Conservation (phyloP, 2,888 invertebrate species). For the Ryuthela nishihirai region DNA sequence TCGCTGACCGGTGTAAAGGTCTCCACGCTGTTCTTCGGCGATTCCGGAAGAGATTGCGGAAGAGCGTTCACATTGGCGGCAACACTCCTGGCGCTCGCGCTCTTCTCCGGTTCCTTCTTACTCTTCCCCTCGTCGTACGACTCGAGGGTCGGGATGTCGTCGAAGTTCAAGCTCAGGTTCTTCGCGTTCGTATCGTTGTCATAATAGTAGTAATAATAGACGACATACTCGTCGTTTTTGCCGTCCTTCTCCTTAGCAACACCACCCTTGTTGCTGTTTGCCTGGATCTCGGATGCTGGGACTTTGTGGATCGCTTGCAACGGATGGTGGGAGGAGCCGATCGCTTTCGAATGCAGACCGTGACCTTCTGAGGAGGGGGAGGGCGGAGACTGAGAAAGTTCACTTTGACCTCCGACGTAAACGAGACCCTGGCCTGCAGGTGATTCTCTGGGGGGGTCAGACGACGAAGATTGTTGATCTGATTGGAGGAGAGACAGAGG, state of each 20-base stretch:
- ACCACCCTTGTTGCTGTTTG: constrained; percentile 5
- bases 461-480: neutral
- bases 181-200: constrained; percentile 24
- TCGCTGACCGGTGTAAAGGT: neutral
- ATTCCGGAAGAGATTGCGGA: neutral
- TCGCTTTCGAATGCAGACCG: constrained; percentile 3
- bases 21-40: too few species aligned
- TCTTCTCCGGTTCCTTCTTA: constrained; percentile 12
- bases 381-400: neutral
- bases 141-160: constrained; percentile 35
- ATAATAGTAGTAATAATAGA: constrained; percentile 39
- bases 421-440: neutral
- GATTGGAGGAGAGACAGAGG: constrained; percentile 4
- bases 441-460: neutral
- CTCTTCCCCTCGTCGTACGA: constrained; percentile 21
- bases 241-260: constrained; percentile 30
- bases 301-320: constrained; percentile 24
- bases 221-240: constrained; percentile 34
- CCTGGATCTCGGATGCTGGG: constrained; percentile 31
- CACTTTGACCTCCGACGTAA: neutral
- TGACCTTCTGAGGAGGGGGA: neutral
- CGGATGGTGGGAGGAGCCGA: constrained; percentile 7
- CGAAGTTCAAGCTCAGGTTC: constrained; percentile 31
- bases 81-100: constrained; percentile 1
- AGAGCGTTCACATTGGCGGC: constrained; percentile 4